Evolutionary conservation across 2,113 vertebrate genomes (phyloP).

Genomic region (Tachysurus vachellii): DNA sequence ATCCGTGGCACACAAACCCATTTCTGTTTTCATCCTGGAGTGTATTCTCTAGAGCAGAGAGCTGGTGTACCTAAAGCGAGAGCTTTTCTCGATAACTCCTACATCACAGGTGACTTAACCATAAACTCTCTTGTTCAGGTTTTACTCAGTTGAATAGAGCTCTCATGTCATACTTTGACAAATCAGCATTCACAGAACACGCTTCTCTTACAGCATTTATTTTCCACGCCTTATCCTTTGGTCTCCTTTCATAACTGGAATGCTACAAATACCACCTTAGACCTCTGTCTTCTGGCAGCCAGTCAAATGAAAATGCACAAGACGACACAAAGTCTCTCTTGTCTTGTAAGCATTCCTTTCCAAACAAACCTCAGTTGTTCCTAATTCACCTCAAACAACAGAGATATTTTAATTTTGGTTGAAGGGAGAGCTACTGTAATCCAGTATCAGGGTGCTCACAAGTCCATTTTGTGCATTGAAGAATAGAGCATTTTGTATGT

Average conservation of each 20-base stretch:
- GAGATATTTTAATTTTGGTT: constrained; percentile 1
- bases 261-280: constrained; percentile 9
- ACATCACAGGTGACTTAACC: constrained; percentile 1
- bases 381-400: constrained; percentile 17
- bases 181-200: background rate
- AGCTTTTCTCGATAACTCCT: background rate
- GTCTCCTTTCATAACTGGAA: constrained; percentile 5
- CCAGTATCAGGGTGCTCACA: background rate
- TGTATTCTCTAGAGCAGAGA: background rate
- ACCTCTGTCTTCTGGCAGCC: background rate
- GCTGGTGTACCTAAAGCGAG: background rate
- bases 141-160: background rate
- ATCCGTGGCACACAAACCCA: constrained; percentile 35
- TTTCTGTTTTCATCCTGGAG: constrained; percentile 22
- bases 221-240: background rate
- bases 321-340: constrained; percentile 38
- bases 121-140: background rate
- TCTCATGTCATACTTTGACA: background rate
- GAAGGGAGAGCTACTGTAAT: constrained; percentile 23
- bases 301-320: constrained; percentile 1
- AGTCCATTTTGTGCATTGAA: constrained; percentile 2
- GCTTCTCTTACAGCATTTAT: background rate
- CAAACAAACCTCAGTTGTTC: constrained; percentile 46
- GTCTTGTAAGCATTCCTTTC: constrained; percentile 39
- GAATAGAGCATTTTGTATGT: constrained; percentile 5